Conservation (phyloP, 2,888 invertebrate genomes). For the Dryobotodes eremita region DNA sequence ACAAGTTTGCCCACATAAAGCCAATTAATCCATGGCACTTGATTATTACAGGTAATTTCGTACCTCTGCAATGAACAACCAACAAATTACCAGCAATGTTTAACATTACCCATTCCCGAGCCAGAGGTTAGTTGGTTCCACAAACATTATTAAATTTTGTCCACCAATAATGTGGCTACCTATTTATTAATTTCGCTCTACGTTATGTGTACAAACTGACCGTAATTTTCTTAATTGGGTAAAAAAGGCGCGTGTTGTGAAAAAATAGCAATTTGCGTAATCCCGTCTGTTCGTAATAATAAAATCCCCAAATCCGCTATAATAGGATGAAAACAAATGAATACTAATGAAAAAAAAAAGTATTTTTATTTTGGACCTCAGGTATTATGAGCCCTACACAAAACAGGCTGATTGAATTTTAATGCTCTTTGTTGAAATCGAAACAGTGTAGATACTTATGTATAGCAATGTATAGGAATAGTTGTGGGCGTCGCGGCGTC, state of each 20-base stretch:
- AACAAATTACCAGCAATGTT: conserved; percentile 74
- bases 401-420: background rate
- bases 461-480: conserved; percentile 22
- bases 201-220: conserved; percentile 20
- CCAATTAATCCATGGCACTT: conserved; percentile 39
- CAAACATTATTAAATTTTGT: conserved; percentile 71
- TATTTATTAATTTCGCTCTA: conserved; percentile 42
- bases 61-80: conserved; percentile 66
- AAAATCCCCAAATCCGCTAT: background rate
- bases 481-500: conserved; percentile 66
- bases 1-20: conserved; percentile 15
- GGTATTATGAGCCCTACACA: background rate
- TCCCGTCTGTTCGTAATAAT: background rate
- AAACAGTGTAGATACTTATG: conserved; percentile 3
- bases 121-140: conserved; percentile 60
- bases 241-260: conserved; percentile 30
- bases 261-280: conserved; percentile 19
- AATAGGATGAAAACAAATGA: background rate
- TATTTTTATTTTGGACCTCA: background rate
- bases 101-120: conserved; percentile 63
- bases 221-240: conserved; percentile 47
- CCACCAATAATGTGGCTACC: conserved; percentile 65
- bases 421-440: conserved; percentile 11
- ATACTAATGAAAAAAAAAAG: conserved; percentile 3
- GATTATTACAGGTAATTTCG: conserved; percentile 56